Base-by-base conservation (phyloP, 1,140 invertebrate species). In the Calosoma granatense region DNA sequence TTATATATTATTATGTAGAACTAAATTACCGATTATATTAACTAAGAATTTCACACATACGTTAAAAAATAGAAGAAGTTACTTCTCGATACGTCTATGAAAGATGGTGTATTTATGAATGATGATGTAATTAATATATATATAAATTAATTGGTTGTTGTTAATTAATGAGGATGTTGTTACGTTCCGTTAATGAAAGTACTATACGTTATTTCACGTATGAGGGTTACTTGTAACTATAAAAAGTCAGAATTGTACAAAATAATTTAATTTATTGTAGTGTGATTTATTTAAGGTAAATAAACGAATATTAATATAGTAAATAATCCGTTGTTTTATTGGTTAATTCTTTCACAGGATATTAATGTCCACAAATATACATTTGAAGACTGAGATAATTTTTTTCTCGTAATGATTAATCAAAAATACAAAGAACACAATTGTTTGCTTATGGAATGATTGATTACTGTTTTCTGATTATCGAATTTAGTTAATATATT, bases 201-300 rank as follows among this genome's bases (percentile, higher is more conserved):
- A n/a, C n/a, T n/a, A n/a, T n/a, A n/a, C n/a, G n/a, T n/a, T n/a
- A n/a, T n/a, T n/a, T n/a, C n/a, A n/a, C n/a, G n/a, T n/a, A n/a
- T n/a, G n/a, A n/a, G n/a, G n/a, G n/a, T n/a, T n/a, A n/a, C n/a
- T n/a, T n/a, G 26, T 36, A 36, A 36, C n/a, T 9, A 36, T 9
- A 36, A 36, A 47, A 47, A 47, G 41, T 47, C 41, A 47, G 41
- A 47, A 47, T 11, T 47, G 41, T 47, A 47, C 41, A 47, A 47
- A 47, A 47, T 47, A 47, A 47, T 47, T 30, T 30, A 30, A 30
- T 30, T 47, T 47, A 47, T 47, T 47, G 41, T 47, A 47, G 41
- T 47, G 41, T 47, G 41, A 17, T 47, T 47, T 12, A 47, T 12
- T 47, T 47, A 12, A 47, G 9, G 26, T 36, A 12, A 47, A 47